These are phyloP conservation scores for Periophthalmodon schlosseri DNA, from an alignment of 2,113 vertebrate genomes.

Conservation along the genomic window DNA sequence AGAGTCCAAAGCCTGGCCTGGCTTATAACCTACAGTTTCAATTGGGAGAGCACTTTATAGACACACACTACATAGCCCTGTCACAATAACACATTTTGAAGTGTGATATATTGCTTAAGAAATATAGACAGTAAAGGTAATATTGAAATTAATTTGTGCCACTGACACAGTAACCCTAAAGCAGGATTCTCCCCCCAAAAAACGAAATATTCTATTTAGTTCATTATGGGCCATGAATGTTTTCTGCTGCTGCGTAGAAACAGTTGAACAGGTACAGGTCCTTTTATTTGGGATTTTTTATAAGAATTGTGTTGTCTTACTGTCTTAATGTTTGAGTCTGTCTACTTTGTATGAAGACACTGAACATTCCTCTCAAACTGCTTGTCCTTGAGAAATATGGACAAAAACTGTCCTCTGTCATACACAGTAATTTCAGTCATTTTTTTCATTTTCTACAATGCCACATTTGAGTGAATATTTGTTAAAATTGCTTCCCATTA, in stretches of 20 bases:
- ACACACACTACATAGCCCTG: too few relatives aligned
- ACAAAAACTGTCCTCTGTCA: neutral
- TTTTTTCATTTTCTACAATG: slow-evolving; percentile 11
- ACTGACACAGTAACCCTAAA: too few relatives aligned
- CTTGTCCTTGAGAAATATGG: slow-evolving; percentile 18
- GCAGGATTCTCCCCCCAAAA: too few relatives aligned
- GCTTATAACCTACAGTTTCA: neutral
- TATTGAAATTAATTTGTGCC: too few relatives aligned
- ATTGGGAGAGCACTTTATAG: neutral
- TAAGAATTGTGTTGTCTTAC: neutral
- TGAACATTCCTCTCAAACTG: slow-evolving; percentile 4
- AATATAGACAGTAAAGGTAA: too few relatives aligned
- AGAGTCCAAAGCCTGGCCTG: slow-evolving; percentile 8
- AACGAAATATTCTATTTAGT: too few relatives aligned
- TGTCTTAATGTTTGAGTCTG: neutral
- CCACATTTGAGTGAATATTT: neutral
- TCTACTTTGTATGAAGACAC: neutral
- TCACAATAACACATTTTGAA: too few relatives aligned
- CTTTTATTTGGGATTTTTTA: neutral
- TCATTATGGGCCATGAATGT: neutral
- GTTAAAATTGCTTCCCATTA: neutral
- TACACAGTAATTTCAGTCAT: slow-evolving; percentile 1
- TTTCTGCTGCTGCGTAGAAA: neutral
- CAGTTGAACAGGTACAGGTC: neutral
- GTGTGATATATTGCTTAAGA: too few relatives aligned